A percentile compares a stretch with the other conserved stretches of the same genome.
These are phyloP conservation scores for Rhabdornis inornatus DNA, from an alignment of 2,113 vertebrate genomes.

Conservation along the genomic window DNA sequence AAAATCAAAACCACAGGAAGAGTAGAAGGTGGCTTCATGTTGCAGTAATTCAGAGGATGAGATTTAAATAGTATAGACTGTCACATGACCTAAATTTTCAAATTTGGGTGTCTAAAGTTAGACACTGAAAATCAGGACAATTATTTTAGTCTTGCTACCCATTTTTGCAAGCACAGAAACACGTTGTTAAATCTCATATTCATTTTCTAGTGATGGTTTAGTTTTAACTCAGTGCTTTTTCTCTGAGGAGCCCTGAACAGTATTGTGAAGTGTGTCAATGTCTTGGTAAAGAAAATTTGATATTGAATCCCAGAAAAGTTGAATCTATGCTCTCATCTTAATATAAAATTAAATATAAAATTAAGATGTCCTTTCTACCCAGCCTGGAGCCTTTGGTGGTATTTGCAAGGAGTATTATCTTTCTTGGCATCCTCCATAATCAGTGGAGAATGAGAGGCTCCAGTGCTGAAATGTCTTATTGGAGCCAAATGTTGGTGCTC, in stretches of 20 bases:
- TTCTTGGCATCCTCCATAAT: neutral
- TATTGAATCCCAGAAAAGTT: neutral
- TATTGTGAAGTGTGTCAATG: slow-evolving; percentile 52
- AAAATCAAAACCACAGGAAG: neutral
- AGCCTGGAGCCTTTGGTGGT: neutral
- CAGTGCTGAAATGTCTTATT: neutral
- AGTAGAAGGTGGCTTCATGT: neutral
- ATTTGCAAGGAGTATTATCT: neutral
- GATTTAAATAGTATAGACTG: slow-evolving; percentile 40
- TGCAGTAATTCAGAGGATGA: slow-evolving; percentile 12
- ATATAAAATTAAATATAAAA: too few species aligned
- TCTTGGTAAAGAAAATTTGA: slow-evolving; percentile 16
- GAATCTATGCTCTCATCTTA: neutral
- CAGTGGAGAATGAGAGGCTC: neutral
- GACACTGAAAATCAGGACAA: slow-evolving; percentile 51
- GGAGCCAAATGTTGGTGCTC: neutral
- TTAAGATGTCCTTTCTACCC: neutral
- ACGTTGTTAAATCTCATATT: neutral
- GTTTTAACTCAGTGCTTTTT: slow-evolving; percentile 30
- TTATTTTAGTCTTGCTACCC: slow-evolving; percentile 56
- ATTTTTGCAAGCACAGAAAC: slow-evolving; percentile 41
- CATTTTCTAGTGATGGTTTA: slow-evolving; percentile 28
- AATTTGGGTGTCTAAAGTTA: slow-evolving; percentile 49
- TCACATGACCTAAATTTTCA: slow-evolving; percentile 52
- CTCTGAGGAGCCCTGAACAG: neutral